phyloP scores from a whole-genome alignment of 2,888 invertebrate genomes.

The Myopa tessellatipennis region DNA sequence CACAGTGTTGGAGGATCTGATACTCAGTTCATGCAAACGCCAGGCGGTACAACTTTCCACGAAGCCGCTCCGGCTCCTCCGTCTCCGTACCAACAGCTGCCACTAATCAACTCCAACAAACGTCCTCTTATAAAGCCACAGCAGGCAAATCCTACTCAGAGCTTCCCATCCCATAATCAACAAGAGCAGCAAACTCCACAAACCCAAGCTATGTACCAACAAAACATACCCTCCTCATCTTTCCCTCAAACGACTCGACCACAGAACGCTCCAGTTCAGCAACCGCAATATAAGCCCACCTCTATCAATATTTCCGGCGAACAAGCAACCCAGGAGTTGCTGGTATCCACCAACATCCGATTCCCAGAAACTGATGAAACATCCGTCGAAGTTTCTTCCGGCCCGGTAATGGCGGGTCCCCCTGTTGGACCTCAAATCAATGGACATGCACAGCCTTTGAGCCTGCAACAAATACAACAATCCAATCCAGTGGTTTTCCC shows the following conservation, averaged over 20 bases:
- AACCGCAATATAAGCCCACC: neutral
- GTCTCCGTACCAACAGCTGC: constrained; percentile 60
- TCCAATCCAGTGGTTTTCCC: constrained; percentile 64
- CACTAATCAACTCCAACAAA: constrained; percentile 52
- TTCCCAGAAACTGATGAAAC: constrained; percentile 63
- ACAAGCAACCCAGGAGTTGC: constrained; percentile 62
- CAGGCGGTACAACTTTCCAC: constrained; percentile 29
- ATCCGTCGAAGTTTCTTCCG: constrained; percentile 50
- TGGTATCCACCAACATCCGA: constrained; percentile 65
- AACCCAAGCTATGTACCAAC: neutral
- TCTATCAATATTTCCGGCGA: constrained; percentile 21
- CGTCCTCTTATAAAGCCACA: constrained; percentile 48
- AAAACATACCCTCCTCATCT: neutral
- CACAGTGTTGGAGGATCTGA: constrained; percentile 29
- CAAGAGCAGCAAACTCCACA: constrained; percentile 31
- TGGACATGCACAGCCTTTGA: constrained; percentile 65
- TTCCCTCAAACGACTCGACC: neutral
- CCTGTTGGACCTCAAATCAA: constrained; percentile 59
- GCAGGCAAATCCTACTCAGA: constrained; percentile 34
- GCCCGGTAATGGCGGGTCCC: constrained; percentile 51
- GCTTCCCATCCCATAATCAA: constrained; percentile 18
- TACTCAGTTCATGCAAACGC: constrained; percentile 36
- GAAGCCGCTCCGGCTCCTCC: constrained; percentile 58
- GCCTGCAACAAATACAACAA: constrained; percentile 61
- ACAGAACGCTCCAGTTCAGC: constrained; percentile 11